These are phyloP conservation scores for Microplitis manilae DNA, from an alignment of 2,888 invertebrate genomes.

Conservation along the genomic window DNA sequence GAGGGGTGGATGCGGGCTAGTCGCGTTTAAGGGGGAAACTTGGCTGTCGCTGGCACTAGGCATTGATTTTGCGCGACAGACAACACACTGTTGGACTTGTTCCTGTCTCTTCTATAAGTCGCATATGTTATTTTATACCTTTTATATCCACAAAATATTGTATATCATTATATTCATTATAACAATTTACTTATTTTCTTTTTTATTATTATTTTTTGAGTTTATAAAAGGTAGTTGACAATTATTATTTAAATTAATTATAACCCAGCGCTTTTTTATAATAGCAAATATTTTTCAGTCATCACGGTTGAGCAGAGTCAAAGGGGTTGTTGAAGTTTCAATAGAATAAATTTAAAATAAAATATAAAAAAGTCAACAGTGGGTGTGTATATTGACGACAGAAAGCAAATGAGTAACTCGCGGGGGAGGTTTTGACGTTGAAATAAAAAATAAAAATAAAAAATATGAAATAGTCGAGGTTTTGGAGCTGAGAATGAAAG, in stretches of 20 bases:
- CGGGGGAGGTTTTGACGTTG: not conserved
- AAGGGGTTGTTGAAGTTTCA: not conserved
- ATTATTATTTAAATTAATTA: conserved; percentile 3
- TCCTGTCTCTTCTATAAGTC: conserved; percentile 11
- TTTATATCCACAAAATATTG: not conserved
- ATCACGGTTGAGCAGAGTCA: conserved; percentile 9
- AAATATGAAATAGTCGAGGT: conserved; percentile 13
- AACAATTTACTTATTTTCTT: not conserved
- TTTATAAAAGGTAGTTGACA: not conserved
- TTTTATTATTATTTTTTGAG: not conserved
- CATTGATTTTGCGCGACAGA: conserved; percentile 70
- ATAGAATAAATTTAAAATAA: not conserved
- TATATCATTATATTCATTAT: not conserved
- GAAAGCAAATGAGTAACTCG: not conserved
- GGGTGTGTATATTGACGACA: not conserved
- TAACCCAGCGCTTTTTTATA: not conserved
- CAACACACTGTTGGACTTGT: conserved; percentile 65
- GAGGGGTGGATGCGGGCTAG: conserved; percentile 43
- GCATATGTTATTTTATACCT: conserved; percentile 5
- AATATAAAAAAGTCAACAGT: conserved; percentile 36
- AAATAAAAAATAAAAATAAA: conserved; percentile 15
- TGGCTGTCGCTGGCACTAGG: conserved; percentile 64
- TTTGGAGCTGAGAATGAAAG: conserved; percentile 31
- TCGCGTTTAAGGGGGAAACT: conserved; percentile 46
- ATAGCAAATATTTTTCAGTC: conserved; percentile 2